Percentiles rank a stretch among this genome's conserved stretches.
These are phyloP conservation scores for Epirrita christyi DNA, from an alignment of 2,888 invertebrate genomes.

Conservation along the genomic window DNA sequence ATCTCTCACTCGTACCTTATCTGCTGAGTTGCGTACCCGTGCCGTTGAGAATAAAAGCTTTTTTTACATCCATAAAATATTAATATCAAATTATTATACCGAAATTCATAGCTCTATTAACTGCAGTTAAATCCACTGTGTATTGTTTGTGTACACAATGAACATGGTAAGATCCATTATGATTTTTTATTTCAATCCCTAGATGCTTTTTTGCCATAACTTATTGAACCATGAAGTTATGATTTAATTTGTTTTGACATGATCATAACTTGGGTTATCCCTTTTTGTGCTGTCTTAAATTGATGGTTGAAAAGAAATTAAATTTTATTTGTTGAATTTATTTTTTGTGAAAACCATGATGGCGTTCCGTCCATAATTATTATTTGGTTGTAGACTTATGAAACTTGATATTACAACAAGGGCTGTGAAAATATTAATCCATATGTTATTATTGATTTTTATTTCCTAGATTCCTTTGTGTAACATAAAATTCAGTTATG, in stretches of 20 bases:
- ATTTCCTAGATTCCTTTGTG: conserved; percentile 39
- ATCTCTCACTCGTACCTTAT: conserved; percentile 71
- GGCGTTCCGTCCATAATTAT: conserved; percentile 21
- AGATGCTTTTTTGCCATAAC: conserved; percentile 56
- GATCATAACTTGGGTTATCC: conserved; percentile 64
- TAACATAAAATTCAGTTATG: conserved; percentile 38
- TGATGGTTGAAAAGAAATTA: conserved; percentile 32
- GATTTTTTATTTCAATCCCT: conserved; percentile 62
- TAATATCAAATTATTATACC: conserved; percentile 58
- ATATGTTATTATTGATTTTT: conserved; percentile 38
- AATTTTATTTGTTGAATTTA: conserved; percentile 34
- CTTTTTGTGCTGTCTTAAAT: conserved; percentile 43
- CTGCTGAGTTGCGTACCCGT: conserved; percentile 71
- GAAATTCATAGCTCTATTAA: conserved; percentile 63
- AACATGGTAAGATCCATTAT: conserved; percentile 79
- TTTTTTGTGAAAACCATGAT: conserved; percentile 21
- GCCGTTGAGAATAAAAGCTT: conserved; percentile 54
- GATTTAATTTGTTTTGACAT: conserved; percentile 84
- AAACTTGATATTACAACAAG: conserved; percentile 60
- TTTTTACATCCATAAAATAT: conserved; percentile 56
- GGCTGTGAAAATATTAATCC: conserved; percentile 49
- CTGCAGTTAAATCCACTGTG: conserved; percentile 56
- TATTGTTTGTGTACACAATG: conserved; percentile 79
- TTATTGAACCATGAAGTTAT: conserved; percentile 79
- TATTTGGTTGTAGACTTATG: conserved; percentile 45